A percentile compares a stretch with the other conserved stretches of the same genome.
phyloP scores from a whole-genome alignment of 2,797 vertebrate genomes.

The Tiaroga cobitis region DNA sequence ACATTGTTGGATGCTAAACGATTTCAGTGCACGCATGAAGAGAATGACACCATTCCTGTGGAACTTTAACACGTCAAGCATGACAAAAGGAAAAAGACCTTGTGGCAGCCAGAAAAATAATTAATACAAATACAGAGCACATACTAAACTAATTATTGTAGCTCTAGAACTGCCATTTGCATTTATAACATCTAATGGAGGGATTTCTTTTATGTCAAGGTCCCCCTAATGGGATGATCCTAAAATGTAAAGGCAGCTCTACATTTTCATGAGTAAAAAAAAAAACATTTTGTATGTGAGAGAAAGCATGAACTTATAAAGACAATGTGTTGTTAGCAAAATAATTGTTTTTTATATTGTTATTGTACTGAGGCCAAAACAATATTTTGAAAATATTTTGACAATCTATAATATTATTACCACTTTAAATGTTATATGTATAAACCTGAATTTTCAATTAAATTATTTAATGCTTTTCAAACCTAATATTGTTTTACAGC shows the following conservation, averaged over 20 bases:
- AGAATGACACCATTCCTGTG: slow-evolving; percentile 48
- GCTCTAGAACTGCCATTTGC: not conserved
- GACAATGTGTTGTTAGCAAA: not conserved
- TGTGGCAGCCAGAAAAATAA: not conserved
- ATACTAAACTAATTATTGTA: slow-evolving; percentile 3
- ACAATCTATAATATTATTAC: not conserved
- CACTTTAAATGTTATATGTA: not conserved
- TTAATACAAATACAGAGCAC: not conserved
- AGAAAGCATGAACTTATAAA: not conserved
- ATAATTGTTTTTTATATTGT: not conserved
- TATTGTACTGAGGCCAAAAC: not conserved
- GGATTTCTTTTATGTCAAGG: not conserved
- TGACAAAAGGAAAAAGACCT: slow-evolving; percentile 9
- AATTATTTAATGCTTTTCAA: not conserved
- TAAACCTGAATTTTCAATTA: not conserved
- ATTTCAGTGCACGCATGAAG: slow-evolving; percentile 38
- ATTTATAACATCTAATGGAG: not conserved
- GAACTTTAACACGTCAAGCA: slow-evolving; percentile 41
- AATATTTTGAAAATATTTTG: not conserved
- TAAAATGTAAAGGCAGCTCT: not conserved
- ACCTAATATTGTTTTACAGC: not conserved
- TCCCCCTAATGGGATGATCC: no score
- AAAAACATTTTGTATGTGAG: not conserved
- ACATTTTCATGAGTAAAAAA: not conserved
- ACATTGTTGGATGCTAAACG: slow-evolving; percentile 34